phyloP scores from a whole-genome alignment of 1,140 invertebrate genomes.

The Lepidostoma basale region DNA sequence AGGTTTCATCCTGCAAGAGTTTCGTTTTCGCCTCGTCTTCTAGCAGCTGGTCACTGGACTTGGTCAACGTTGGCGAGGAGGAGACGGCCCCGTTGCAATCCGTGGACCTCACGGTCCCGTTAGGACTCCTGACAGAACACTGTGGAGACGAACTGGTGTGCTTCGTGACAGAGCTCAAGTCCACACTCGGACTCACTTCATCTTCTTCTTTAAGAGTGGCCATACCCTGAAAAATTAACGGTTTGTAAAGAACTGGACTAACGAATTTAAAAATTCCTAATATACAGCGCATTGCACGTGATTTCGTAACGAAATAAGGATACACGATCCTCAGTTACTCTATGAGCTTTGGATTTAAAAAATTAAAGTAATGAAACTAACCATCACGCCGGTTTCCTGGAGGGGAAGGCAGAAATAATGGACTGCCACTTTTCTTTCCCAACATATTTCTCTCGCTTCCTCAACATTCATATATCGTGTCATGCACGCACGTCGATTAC shows the following conservation, averaged over 20 bases:
- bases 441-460: no score
- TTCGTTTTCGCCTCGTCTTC: slow-evolving; percentile 25
- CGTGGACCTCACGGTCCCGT: slow-evolving; percentile 19
- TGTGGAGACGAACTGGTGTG: background rate
- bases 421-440: no score
- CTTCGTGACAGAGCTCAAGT: background rate
- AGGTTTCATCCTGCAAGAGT: slow-evolving; percentile 35
- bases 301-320: no score
- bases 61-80: slow-evolving; percentile 23
- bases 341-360: no score
- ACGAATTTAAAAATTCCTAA: no score
- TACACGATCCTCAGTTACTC: no score
- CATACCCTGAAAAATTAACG: slow-evolving; percentile 25
- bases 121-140: slow-evolving; percentile 33
- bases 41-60: background rate
- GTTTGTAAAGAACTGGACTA: background rate
- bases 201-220: slow-evolving; percentile 37
- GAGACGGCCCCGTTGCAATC: slow-evolving; percentile 30
- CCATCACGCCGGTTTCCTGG: no score
- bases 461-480: no score
- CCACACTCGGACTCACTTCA: slow-evolving; percentile 23
- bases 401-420: no score
- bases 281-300: no score
- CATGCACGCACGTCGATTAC: no score
- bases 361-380: no score